Conservation (phyloP, 2,113 vertebrate genomes). For the Sceloporus tristichus region DNA sequence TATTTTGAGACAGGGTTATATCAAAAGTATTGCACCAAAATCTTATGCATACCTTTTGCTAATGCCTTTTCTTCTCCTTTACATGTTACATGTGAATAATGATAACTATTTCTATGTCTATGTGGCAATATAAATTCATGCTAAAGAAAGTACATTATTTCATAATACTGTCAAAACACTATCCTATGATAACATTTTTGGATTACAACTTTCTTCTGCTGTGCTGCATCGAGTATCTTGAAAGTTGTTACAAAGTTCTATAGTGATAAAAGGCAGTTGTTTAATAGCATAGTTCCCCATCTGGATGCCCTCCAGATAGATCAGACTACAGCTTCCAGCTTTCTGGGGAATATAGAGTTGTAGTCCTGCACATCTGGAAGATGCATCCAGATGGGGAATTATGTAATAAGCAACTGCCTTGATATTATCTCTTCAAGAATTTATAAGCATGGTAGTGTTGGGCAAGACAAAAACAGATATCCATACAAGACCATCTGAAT, state of each 20-base stretch:
- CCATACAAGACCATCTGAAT: background rate
- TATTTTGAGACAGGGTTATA: background rate
- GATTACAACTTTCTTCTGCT: background rate
- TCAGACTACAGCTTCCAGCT: too few relatives aligned
- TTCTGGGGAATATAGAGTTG: too few relatives aligned
- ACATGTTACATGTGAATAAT: slow-evolving; percentile 15
- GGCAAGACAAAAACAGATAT: background rate
- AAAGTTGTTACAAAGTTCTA: too few relatives aligned
- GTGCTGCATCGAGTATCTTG: too few relatives aligned
- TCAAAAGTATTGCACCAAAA: slow-evolving; percentile 25
- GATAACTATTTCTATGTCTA: slow-evolving; percentile 8
- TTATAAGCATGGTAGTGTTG: background rate
- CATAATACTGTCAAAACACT: background rate
- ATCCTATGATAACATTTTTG: background rate
- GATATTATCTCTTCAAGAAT: background rate
- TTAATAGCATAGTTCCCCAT: too few relatives aligned
- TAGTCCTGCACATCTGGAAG: background rate
- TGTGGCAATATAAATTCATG: background rate
- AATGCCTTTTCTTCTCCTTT: background rate
- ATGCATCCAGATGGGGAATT: background rate
- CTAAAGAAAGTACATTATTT: background rate
- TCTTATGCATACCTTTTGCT: background rate
- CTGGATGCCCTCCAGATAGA: too few relatives aligned
- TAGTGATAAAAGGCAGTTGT: too few relatives aligned
- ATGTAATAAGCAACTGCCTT: background rate